Percentiles rank a stretch among this genome's conserved stretches.
phyloP scores from a whole-genome alignment of 37 sponge, comb jelly and placozoan species.

The Agelas oroides region DNA sequence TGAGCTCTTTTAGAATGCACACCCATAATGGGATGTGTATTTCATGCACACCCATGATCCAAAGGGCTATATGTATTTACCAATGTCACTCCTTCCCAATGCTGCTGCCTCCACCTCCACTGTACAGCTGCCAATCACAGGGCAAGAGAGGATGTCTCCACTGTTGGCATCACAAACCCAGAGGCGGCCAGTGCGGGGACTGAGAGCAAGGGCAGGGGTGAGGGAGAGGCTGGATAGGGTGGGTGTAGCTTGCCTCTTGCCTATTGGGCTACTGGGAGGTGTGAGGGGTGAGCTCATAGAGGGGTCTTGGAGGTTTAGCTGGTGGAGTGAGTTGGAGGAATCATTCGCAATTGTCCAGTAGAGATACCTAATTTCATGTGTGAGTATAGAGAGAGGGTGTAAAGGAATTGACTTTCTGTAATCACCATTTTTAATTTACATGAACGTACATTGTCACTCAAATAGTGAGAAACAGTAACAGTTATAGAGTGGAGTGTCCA shows the following conservation, averaged over 20 bases:
- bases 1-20: no score
- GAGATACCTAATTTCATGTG: constrained; percentile 2
- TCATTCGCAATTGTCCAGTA: constrained; percentile 26
- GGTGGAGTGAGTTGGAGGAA: not conserved
- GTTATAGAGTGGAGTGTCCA: no score
- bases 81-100: no score
- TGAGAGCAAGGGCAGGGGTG: constrained; percentile 27
- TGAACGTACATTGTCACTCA: no score
- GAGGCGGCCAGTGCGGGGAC: constrained; percentile 42
- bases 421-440: no score
- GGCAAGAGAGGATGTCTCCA: constrained; percentile 59
- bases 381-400: not conserved
- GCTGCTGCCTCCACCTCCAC: not conserved
- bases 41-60: no score
- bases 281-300: not conserved
- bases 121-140: not conserved
- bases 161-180: constrained; percentile 36
- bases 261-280: not conserved
- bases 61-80: no score
- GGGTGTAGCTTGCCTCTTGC: not conserved
- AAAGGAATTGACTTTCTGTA: not conserved
- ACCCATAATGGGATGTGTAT: no score
- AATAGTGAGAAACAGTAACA: no score
- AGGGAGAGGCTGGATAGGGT: not conserved
- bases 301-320: constrained; percentile 7